Conservation (phyloP, 1,140 invertebrate genomes). For the Dysdera silvatica region DNA sequence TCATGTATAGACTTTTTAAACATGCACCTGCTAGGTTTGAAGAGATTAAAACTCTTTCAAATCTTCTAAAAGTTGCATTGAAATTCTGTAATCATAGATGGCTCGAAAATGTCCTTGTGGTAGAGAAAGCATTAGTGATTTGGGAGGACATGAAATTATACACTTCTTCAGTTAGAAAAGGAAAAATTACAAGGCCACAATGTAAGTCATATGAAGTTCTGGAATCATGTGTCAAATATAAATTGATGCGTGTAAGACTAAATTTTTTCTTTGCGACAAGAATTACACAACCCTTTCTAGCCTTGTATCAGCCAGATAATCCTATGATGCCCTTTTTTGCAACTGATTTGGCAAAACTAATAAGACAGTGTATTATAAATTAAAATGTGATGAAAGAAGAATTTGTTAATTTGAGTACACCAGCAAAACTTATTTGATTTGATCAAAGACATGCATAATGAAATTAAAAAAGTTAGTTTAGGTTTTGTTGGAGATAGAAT, state of each 20-base stretch:
- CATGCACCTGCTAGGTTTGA: background rate
- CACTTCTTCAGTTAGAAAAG: background rate
- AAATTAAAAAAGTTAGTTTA: background rate
- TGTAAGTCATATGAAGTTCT: background rate
- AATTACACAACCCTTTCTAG: background rate
- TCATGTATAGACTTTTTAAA: background rate
- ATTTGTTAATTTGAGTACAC: background rate
- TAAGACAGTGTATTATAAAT: background rate
- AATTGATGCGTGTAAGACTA: background rate
- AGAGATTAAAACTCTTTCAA: background rate
- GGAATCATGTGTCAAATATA: background rate
- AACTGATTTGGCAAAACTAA: background rate
- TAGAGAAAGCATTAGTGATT: background rate
- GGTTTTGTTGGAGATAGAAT: background rate
- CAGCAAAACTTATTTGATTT: background rate
- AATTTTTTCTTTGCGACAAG: background rate
- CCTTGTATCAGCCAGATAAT: background rate
- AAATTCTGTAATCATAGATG: background rate
- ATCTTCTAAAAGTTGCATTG: background rate
- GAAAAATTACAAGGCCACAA: background rate
- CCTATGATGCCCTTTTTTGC: background rate
- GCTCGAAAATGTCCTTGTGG: background rate
- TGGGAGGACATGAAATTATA: background rate
- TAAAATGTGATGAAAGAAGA: background rate
- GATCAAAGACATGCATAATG: background rate